Percentiles rank a stretch among this genome's conserved stretches.
These are phyloP conservation scores for Cyphomyrus discorhynchus DNA, from an alignment of 2,113 vertebrate genomes.

Conservation along the genomic window DNA sequence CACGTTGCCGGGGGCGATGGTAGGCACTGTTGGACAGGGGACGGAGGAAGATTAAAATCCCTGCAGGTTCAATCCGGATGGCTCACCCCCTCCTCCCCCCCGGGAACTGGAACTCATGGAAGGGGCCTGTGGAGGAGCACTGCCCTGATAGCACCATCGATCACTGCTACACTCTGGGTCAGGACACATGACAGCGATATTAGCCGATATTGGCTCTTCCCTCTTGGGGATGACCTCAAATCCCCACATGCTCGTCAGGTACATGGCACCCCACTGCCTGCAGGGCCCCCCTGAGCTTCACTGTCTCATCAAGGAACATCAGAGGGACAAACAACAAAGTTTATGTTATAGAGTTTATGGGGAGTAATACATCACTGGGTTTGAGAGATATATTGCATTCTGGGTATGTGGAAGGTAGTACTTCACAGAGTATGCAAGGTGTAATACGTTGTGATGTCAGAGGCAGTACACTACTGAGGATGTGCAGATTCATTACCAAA, in stretches of 20 bases:
- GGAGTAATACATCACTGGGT: not conserved
- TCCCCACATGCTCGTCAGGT: not conserved
- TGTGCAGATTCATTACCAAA: not conserved
- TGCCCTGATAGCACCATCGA: conserved; percentile 1
- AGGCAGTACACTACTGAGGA: not conserved
- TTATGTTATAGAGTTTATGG: not conserved
- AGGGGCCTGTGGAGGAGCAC: not conserved
- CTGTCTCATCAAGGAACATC: not conserved
- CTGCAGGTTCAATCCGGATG: not conserved
- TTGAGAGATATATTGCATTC: not conserved
- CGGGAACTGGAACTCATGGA: not conserved
- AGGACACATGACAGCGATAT: not conserved
- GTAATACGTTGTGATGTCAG: not conserved
- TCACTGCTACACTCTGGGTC: not conserved
- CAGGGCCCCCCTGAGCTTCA: not conserved
- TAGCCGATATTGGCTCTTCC: not conserved
- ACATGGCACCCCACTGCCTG: not conserved
- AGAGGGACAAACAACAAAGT: not conserved
- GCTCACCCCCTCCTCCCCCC: not conserved
- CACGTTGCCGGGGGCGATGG: conserved; percentile 87
- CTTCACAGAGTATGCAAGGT: not conserved
- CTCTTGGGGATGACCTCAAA: not conserved
- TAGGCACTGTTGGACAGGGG: conserved; percentile 71
- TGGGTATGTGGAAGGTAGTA: too few species aligned
- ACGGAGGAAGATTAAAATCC: conserved; percentile 14